Evolutionary conservation across 1,140 invertebrate genomes (phyloP), one percentile per base, ranked within the genome.

Genomic region (Temnothorax curvispinosus): DNA sequence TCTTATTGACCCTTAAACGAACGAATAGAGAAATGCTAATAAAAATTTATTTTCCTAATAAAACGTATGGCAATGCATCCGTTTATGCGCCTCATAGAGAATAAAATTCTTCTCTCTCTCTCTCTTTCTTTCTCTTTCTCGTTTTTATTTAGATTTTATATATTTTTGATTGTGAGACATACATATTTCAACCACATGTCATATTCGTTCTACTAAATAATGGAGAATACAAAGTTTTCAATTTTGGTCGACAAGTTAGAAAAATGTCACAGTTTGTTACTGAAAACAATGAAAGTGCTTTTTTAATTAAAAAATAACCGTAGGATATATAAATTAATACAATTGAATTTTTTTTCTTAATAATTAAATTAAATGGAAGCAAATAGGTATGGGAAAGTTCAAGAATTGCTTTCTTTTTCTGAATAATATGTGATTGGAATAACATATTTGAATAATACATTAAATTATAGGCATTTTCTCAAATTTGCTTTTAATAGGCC

Each of bases 1-100:
- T n/a, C 54, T 62, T 21, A 27, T 84, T 84, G 56, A 72, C 15
- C 15, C 38, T 81, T 71, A 58, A 58, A 82, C 44, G 27, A 11
- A 13, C 8, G 11, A n/a, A 21, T 27, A 8, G 41, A 21, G 13
- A 67, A 67, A 38, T 8, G 32, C 18, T 21, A 71, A 56, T 58
- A 21, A 56, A 47, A 47, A 60, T 47, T 58, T 44, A 21, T 82
- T 35, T 74, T 56, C 6, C 27, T 27, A 54, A 35, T 18, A 6
- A 32, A 44, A 47, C 6, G 13, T 44, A 15, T 6, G 27, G 32
- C 9, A 5, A 38, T 38, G 9, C 3, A 13, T 21, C 47, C 6
- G 13, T 27, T 54, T 18, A 41, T 27, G 35, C 15, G 13, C 0
- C 32, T 21, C 18, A 47, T 13, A 18, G 3, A 52, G 15, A 67